These are phyloP conservation scores for Pyrgus malvae DNA, from an alignment of 2,888 invertebrate genomes.

Conservation along the genomic window DNA sequence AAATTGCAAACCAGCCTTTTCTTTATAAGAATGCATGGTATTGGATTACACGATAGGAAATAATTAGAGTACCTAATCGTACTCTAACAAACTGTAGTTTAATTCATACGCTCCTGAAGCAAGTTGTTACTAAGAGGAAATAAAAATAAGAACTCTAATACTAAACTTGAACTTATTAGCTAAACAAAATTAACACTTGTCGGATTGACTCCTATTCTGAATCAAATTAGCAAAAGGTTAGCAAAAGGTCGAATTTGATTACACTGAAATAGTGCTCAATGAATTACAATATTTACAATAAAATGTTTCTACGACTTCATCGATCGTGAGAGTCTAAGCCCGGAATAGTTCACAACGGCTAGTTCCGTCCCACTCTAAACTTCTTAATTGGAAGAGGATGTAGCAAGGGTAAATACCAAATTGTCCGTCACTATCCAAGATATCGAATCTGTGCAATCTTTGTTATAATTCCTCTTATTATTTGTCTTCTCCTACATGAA, in stretches of 20 bases:
- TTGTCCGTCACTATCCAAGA: background rate
- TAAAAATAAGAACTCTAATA: too few relatives aligned
- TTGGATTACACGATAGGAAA: background rate
- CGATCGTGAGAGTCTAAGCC: background rate
- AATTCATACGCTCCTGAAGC: too few relatives aligned
- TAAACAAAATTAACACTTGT: too few relatives aligned
- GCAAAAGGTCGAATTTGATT: too few relatives aligned
- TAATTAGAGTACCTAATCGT: background rate
- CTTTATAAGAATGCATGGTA: background rate
- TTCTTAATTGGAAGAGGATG: background rate
- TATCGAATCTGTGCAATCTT: slow-evolving; percentile 2
- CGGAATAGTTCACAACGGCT: background rate
- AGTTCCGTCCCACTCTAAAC: background rate
- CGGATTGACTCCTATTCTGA: too few relatives aligned
- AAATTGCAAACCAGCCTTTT: slow-evolving; percentile 9
- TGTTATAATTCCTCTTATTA: background rate
- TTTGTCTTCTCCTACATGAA: background rate
- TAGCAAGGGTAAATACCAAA: background rate
- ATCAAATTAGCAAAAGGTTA: too few relatives aligned
- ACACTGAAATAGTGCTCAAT: too few relatives aligned
- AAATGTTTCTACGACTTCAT: background rate
- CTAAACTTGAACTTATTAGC: too few relatives aligned
- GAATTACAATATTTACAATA: too few relatives aligned
- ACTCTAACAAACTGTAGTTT: too few relatives aligned
- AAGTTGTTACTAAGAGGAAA: too few relatives aligned